Conservation (phyloP, 2,797 vertebrate species). For the Pantherophis alleghaniensis region DNA sequence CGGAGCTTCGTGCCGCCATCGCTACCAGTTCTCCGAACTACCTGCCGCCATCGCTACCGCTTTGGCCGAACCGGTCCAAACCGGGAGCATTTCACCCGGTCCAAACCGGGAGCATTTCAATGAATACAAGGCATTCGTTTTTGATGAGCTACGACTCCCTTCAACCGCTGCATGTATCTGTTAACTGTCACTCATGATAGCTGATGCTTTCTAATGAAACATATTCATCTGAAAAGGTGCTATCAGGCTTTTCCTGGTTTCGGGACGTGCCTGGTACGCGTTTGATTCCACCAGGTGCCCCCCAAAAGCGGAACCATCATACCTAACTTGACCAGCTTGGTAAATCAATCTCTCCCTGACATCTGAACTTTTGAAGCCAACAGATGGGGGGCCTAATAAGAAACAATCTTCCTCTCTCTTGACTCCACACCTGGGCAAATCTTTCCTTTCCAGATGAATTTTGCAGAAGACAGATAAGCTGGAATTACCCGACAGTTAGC, state of each 20-base stretch:
- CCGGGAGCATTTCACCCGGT: too few relatives aligned
- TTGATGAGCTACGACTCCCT: not conserved
- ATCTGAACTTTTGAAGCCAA: slow-evolving; percentile 66
- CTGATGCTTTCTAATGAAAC: not conserved
- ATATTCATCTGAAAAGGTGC: not conserved
- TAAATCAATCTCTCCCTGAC: slow-evolving; percentile 26
- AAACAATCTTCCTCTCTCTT: slow-evolving; percentile 57
- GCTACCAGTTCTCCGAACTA: too few relatives aligned
- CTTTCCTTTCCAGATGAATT: slow-evolving; percentile 63
- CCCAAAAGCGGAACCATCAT: not conserved
- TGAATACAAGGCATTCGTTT: not conserved
- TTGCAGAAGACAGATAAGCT: slow-evolving; percentile 64
- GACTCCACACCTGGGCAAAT: slow-evolving; percentile 69
- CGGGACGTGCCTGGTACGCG: not conserved
- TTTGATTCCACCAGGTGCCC: not conserved
- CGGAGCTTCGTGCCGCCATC: too few relatives aligned
- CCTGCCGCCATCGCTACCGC: too few relatives aligned
- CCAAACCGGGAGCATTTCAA: too few relatives aligned
- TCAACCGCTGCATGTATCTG: not conserved
- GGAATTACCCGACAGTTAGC: slow-evolving; percentile 65
- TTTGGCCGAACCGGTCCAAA: too few relatives aligned
- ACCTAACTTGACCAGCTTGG: not conserved
- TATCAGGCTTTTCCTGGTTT: not conserved
- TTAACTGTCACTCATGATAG: not conserved
- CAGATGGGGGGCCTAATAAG: slow-evolving; percentile 62